These are phyloP conservation scores for Haliaeetus leucogaster DNA, from an alignment of 2,113 vertebrate genomes.

Conservation along the genomic window DNA sequence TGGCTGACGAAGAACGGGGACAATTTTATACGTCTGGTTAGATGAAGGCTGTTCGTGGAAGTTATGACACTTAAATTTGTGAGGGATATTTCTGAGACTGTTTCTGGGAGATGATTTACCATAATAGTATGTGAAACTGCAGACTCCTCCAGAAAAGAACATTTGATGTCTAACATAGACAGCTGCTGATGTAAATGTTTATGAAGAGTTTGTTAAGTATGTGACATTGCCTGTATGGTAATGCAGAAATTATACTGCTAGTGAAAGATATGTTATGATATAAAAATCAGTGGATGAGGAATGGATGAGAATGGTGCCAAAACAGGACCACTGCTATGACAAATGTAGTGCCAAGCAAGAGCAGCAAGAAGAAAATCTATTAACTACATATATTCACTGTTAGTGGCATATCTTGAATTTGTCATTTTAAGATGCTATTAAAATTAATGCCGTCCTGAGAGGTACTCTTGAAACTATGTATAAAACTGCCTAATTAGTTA, in stretches of 20 bases:
- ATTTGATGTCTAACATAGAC: background rate
- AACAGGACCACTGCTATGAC: background rate
- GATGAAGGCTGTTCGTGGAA: background rate
- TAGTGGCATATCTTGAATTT: background rate
- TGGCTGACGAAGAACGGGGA: background rate
- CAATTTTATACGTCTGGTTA: background rate
- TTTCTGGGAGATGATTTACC: background rate
- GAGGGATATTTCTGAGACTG: background rate
- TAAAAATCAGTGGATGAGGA: background rate
- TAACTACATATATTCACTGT: background rate
- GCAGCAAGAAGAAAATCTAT: background rate
- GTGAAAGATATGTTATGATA: background rate
- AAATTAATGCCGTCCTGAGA: slow-evolving; percentile 25
- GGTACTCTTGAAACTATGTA: background rate
- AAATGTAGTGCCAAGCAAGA: background rate
- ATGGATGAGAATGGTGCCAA: background rate
- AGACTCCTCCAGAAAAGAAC: background rate
- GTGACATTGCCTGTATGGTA: background rate
- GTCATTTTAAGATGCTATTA: slow-evolving; percentile 29
- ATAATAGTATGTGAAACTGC: background rate
- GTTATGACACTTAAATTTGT: background rate
- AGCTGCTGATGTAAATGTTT: slow-evolving; percentile 31
- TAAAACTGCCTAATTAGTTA: background rate
- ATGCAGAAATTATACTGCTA: background rate
- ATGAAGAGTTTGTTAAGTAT: background rate